Conservation (phyloP, 2,113 vertebrate genomes). For the Podarcis cretensis region DNA sequence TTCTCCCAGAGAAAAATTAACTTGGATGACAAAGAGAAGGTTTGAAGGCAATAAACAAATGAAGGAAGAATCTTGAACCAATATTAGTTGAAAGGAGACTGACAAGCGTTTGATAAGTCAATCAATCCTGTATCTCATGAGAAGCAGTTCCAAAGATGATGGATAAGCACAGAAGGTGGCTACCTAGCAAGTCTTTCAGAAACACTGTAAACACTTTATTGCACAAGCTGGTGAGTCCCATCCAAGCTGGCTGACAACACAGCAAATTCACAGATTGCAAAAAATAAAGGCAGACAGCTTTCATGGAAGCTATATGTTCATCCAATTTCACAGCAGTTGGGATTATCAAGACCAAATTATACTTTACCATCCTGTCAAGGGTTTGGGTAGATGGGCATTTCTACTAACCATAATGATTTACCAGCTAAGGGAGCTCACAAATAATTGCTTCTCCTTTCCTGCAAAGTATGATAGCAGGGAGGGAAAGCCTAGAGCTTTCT, state of each 20-base stretch:
- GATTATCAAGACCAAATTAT: slow-evolving; percentile 27
- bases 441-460: slow-evolving; percentile 7
- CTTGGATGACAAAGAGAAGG: accelerated
- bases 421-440: background rate
- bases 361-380: background rate
- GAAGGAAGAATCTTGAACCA: background rate
- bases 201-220: background rate
- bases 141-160: background rate
- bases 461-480: background rate
- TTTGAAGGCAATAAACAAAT: background rate
- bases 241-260: background rate
- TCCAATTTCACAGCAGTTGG: slow-evolving; percentile 13
- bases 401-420: background rate
- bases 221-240: background rate
- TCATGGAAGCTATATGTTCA: background rate
- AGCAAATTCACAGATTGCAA: background rate
- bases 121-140: background rate
- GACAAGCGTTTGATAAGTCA: background rate
- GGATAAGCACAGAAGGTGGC: background rate
- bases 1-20: background rate
- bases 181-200: background rate
- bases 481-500: slow-evolving; percentile 27
- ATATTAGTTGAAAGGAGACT: background rate
- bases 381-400: background rate
- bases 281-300: background rate